phyloP scores from a whole-genome alignment of 1,140 invertebrate species.

The Hylyphantes graminicola region DNA sequence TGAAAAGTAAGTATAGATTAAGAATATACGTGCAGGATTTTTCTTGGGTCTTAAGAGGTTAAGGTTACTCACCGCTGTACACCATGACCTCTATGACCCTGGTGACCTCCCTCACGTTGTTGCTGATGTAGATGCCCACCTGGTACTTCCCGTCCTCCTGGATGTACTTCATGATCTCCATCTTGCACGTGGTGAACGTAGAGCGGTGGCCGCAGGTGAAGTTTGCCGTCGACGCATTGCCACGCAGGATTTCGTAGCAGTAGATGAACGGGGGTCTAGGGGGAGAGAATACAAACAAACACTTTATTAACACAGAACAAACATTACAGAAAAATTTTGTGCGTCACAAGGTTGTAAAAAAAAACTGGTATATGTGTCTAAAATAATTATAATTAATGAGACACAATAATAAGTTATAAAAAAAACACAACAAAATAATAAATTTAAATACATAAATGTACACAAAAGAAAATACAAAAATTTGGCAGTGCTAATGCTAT shows the following conservation, averaged over 20 bases:
- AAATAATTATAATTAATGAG: no score
- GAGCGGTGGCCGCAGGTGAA: slow-evolving; percentile 38
- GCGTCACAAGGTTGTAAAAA: no score
- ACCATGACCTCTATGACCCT: slow-evolving; percentile 48
- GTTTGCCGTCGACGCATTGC: slow-evolving; percentile 28
- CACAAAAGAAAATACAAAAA: no score
- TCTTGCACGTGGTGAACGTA: slow-evolving; percentile 31
- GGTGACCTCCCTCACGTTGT: slow-evolving; percentile 35
- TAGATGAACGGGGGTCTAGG: slow-evolving; percentile 37
- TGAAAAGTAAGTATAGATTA: no score
- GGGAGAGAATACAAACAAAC: neutral
- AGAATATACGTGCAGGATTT: no score
- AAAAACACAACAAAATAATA: no score
- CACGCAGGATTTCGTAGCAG: slow-evolving; percentile 22
- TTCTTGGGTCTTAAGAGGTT: no score
- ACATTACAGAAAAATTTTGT: no score
- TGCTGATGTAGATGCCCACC: slow-evolving; percentile 48
- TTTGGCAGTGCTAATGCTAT: no score
- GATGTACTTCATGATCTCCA: slow-evolving; percentile 44
- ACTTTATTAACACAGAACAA: neutral
- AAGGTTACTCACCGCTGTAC: slow-evolving; percentile 39
- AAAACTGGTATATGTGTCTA: no score
- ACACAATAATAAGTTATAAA: no score
- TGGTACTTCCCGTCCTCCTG: slow-evolving; percentile 39
- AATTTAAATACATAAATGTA: no score